Base-by-base conservation (phyloP, 1,140 invertebrate species). In the Chrysomallon squamiferum region DNA sequence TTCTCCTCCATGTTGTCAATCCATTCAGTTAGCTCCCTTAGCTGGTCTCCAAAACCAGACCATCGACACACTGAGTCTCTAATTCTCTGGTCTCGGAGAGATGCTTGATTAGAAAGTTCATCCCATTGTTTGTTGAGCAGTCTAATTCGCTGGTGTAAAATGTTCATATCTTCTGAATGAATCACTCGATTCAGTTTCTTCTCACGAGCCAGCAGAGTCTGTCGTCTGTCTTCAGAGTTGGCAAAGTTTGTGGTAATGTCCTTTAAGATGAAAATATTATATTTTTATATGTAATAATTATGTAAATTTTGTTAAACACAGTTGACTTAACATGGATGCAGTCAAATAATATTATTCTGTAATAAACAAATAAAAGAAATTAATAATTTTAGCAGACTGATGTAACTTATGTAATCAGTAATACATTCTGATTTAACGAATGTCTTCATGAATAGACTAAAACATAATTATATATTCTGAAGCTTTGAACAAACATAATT, bases 81-180 rank as follows among this genome's bases (percentile, higher is more conserved):
- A 7, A 84, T 74, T 3, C 74, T 64, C 41, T 80, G 74, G 43
- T 72, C 72, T 9, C 79, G 66, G 25, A 77, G 59, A 2, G 49
- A 49, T 22, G 76, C 69, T 57, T 83, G 81, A 29, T 72, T 71
- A 27, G 62, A 61, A 9, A 85, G 65, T 60, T 81, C 79, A 25
- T 79, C 76, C 80, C 80, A 88, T 80, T 86, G 87, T 69, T 86
- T 90, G 66, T 93, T 90, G 1, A 95, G 86, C 63, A 91, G 88
- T 69, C 91, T 90, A 15, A 91, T 90, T 3, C 93, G 85, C 50
- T 91, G 88, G 2, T 90, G 89, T 0, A 95, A 83, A 9, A 90
- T 87, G 77, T 93, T 93, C 82, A 94, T 91, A 73, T 97, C 95
- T n/a, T 91, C 89, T 0, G 93, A 92, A 80, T 92, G 93, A 3